Conservation (phyloP, 2,797 vertebrate species). For the Epinephelus awoara region DNA sequence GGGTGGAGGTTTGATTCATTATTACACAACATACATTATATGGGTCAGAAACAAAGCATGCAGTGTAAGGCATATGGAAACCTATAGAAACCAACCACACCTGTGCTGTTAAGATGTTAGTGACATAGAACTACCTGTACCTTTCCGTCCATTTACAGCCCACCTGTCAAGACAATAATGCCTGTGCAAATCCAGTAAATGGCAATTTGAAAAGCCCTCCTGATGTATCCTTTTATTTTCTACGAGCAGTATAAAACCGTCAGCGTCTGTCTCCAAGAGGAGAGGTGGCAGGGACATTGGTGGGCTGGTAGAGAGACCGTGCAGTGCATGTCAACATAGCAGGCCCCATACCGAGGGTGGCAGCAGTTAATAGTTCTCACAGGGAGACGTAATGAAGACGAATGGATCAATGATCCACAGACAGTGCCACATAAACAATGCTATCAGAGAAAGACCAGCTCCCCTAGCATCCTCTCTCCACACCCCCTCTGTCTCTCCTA, state of each 20-base stretch:
- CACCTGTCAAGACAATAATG: slow-evolving; percentile 15
- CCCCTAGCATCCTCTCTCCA: slow-evolving; percentile 35
- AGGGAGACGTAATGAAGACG: slow-evolving; percentile 78
- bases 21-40: slow-evolving; percentile 62
- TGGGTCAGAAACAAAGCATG: slow-evolving; percentile 46
- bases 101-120: slow-evolving; percentile 1
- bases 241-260: slow-evolving; percentile 29
- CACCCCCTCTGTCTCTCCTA: slow-evolving; percentile 29
- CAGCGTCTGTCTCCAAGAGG: slow-evolving; percentile 28
- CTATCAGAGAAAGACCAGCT: slow-evolving; percentile 64
- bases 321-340: slow-evolving; percentile 68
- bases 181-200: slow-evolving; percentile 15
- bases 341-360: slow-evolving; percentile 67
- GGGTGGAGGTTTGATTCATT: slow-evolving; percentile 65
- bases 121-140: not conserved
- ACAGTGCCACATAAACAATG: slow-evolving; percentile 76
- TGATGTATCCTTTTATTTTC: slow-evolving; percentile 16
- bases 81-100: slow-evolving; percentile 27
- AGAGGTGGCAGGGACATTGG: slow-evolving; percentile 53
- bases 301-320: slow-evolving; percentile 37
- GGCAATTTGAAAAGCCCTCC: not conserved
- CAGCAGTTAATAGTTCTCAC: slow-evolving; percentile 78
- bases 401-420: slow-evolving; percentile 79
- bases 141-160: not conserved
- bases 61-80: slow-evolving; percentile 22